These are phyloP conservation scores for cattle (Bos taurus) DNA, from an alignment of 2,113 vertebrate genomes.

Conservation along the genomic window DNA sequence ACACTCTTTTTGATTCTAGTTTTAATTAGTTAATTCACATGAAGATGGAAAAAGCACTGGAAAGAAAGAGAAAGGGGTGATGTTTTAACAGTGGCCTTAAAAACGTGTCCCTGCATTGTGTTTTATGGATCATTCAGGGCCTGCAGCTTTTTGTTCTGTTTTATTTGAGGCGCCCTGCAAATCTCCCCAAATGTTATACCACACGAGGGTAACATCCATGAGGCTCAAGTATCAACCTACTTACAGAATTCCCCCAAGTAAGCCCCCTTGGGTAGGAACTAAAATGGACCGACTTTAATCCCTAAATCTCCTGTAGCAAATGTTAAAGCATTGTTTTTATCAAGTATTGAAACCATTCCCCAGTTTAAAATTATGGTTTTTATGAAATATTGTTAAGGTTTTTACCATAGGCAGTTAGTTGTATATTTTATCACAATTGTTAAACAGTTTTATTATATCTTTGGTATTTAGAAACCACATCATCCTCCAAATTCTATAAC, in stretches of 20 bases:
- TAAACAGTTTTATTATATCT: background rate
- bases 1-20: background rate
- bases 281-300: background rate
- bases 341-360: background rate
- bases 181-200: background rate
- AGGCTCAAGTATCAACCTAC: too few species aligned
- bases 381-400: background rate
- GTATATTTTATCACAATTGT: background rate
- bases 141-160: background rate
- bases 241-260: background rate
- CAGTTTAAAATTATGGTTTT: background rate
- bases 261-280: background rate
- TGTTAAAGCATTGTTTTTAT: background rate
- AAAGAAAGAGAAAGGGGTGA: background rate
- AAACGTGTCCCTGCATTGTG: background rate
- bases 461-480: background rate
- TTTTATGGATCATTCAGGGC: background rate
- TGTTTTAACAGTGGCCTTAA: background rate
- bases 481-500: background rate
- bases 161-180: background rate
- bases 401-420: background rate
- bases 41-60: background rate
- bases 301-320: background rate
- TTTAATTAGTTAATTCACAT: background rate
- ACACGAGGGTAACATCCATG: background rate